These are phyloP conservation scores for Sternotherus odoratus DNA, from an alignment of 2,797 vertebrate species.

Conservation along the genomic window DNA sequence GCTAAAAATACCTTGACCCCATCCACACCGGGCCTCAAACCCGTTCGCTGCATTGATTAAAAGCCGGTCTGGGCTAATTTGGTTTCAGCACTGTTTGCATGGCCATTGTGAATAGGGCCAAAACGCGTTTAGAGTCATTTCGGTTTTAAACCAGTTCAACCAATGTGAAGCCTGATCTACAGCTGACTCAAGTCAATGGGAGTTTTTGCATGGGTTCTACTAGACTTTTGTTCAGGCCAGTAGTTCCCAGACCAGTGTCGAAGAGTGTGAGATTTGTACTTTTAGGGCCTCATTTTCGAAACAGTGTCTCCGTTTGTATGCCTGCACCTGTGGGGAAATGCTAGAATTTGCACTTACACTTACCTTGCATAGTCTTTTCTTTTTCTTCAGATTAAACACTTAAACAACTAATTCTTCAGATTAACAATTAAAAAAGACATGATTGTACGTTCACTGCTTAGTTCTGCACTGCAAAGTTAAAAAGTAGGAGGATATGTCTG, in stretches of 20 bases:
- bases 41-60: background rate
- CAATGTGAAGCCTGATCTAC: accelerated
- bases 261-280: background rate
- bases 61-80: background rate
- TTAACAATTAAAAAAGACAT: background rate
- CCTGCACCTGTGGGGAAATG: accelerated
- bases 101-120: background rate
- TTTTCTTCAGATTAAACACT: background rate
- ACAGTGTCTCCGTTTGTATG: background rate
- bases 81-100: background rate
- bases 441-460: background rate
- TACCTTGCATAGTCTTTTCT: background rate
- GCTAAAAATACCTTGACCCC: background rate
- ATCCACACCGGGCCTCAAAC: background rate
- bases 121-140: background rate
- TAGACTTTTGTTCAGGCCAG: background rate
- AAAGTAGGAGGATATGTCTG: background rate
- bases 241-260: background rate
- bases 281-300: background rate
- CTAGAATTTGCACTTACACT: background rate
- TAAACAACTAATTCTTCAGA: too few species aligned
- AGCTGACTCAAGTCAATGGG: background rate
- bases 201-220: background rate
- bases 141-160: background rate
- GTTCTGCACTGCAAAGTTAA: background rate